Conservation (phyloP, 2,888 invertebrate genomes). For the Torymus auratus region DNA sequence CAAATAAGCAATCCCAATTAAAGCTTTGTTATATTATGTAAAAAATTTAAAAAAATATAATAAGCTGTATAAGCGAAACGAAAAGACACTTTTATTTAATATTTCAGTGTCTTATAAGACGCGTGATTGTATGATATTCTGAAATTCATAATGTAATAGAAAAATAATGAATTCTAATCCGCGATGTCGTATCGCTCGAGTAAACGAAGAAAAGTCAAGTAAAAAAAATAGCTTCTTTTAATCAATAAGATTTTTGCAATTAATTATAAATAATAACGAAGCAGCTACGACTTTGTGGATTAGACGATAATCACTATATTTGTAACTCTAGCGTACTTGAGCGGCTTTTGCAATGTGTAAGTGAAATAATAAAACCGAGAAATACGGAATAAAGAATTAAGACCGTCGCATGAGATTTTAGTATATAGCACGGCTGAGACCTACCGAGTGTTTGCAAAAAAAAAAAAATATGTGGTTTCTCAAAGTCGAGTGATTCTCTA, state of each 20-base stretch:
- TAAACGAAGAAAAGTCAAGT: slow-evolving; percentile 44
- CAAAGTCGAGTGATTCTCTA: slow-evolving; percentile 24
- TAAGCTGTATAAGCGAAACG: slow-evolving; percentile 36
- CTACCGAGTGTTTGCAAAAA: slow-evolving; percentile 38
- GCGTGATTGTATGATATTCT: slow-evolving; percentile 68
- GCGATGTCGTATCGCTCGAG: slow-evolving; percentile 57
- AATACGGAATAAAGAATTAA: background rate
- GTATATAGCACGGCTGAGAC: slow-evolving; percentile 26
- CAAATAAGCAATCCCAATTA: background rate
- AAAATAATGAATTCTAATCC: slow-evolving; percentile 61
- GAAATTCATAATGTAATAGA: slow-evolving; percentile 62
- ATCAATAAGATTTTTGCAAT: slow-evolving; percentile 31
- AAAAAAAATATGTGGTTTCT: slow-evolving; percentile 9
- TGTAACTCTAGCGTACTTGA: slow-evolving; percentile 65
- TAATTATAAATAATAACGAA: slow-evolving; percentile 32
- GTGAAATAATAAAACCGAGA: slow-evolving; percentile 40
- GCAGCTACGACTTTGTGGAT: slow-evolving; percentile 37
- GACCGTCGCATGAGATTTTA: slow-evolving; percentile 33
- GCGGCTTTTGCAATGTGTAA: slow-evolving; percentile 67
- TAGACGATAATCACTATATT: slow-evolving; percentile 48
- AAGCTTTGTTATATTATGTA: slow-evolving; percentile 4
- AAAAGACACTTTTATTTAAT: slow-evolving; percentile 64
- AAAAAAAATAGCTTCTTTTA: slow-evolving; percentile 52
- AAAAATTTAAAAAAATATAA: slow-evolving; percentile 13
- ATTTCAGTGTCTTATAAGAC: slow-evolving; percentile 68